Evolutionary conservation across 2,888 invertebrate species (phyloP).

Genomic region (Acleris emargana): DNA sequence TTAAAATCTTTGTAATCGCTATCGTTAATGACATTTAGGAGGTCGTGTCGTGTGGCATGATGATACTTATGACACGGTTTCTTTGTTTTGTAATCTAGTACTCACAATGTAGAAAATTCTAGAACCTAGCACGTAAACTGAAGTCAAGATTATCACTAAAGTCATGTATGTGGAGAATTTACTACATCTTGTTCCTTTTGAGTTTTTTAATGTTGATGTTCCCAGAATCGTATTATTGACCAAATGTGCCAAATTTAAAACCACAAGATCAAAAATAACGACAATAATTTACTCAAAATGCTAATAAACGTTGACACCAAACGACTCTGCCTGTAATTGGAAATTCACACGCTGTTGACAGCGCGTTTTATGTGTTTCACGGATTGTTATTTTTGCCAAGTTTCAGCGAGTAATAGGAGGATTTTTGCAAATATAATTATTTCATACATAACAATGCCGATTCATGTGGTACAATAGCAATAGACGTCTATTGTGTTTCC

Average conservation of each 20-base stretch:
- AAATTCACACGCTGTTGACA: slow-evolving; percentile 27
- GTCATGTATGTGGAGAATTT: background rate
- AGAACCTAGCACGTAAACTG: background rate
- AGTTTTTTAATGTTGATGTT: slow-evolving; percentile 3
- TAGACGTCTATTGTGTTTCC: slow-evolving; percentile 29
- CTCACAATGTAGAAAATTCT: background rate
- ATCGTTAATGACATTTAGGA: background rate
- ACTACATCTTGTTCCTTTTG: background rate
- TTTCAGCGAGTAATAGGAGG: slow-evolving; percentile 12
- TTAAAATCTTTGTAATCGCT: background rate
- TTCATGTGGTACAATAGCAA: slow-evolving; percentile 30
- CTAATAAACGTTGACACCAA: slow-evolving; percentile 27
- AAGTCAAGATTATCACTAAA: background rate
- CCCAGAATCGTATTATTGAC: slow-evolving; percentile 14
- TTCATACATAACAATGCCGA: slow-evolving; percentile 23
- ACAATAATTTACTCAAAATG: slow-evolving; percentile 18
- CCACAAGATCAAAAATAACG: slow-evolving; percentile 11
- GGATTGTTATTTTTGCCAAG: slow-evolving; percentile 24
- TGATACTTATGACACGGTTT: background rate
- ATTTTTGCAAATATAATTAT: slow-evolving; percentile 32
- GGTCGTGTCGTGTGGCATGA: background rate
- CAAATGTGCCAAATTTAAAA: slow-evolving; percentile 20
- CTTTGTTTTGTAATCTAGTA: background rate
- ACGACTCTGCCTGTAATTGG: slow-evolving; percentile 12
- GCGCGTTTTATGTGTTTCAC: slow-evolving; percentile 22